These are phyloP conservation scores for Sinocyclocheilus anshuiensis DNA, from an alignment of 2,113 vertebrate species.

Conservation along the genomic window DNA sequence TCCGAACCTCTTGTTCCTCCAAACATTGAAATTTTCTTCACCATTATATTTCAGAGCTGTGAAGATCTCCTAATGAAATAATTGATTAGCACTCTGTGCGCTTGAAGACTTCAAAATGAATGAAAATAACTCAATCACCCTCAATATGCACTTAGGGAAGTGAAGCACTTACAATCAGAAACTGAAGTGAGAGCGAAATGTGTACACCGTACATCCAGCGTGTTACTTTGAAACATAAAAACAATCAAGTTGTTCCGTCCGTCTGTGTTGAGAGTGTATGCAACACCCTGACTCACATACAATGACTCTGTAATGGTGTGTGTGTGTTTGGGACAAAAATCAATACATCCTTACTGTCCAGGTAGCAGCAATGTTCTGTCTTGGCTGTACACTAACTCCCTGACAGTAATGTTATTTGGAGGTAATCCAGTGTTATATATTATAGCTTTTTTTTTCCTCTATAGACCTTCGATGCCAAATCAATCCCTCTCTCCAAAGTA, in stretches of 20 bases:
- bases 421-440: slow-evolving; percentile 60
- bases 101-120: slow-evolving; percentile 35
- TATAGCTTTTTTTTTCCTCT: slow-evolving; percentile 59
- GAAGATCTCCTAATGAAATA: slow-evolving; percentile 32
- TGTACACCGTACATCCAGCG: neutral
- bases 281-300: neutral
- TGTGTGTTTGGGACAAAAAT: slow-evolving; percentile 10
- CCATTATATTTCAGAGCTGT: neutral
- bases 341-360: slow-evolving; percentile 1
- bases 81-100: slow-evolving; percentile 33
- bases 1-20: neutral
- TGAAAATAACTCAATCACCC: slow-evolving; percentile 35
- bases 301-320: neutral
- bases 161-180: neutral
- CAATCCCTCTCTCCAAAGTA: slow-evolving; percentile 45
- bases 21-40: neutral
- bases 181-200: neutral
- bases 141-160: neutral
- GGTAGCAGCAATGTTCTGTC: slow-evolving; percentile 6
- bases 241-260: slow-evolving; percentile 11
- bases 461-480: slow-evolving; percentile 60
- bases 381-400: slow-evolving; percentile 16
- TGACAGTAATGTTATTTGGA: slow-evolving; percentile 58
- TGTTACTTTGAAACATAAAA: slow-evolving; percentile 9
- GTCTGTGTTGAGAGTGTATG: slow-evolving; percentile 12